Conservation (phyloP, 2,797 vertebrate genomes). For the Acanthurus leucopareius region DNA sequence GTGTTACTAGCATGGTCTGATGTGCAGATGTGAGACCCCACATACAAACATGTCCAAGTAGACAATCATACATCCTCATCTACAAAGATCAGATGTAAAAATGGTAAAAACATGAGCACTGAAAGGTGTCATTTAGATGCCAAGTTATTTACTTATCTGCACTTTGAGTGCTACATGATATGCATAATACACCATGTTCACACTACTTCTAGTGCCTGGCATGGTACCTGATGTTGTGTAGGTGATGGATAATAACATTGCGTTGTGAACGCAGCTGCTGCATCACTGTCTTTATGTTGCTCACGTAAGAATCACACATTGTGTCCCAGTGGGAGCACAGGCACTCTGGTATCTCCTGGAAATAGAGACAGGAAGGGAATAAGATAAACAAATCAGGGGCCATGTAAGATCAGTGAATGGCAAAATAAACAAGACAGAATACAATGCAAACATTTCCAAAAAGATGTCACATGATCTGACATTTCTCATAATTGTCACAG, state of each 20-base stretch:
- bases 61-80: not conserved
- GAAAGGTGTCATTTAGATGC: not conserved
- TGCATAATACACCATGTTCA: not conserved
- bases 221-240: slow-evolving; percentile 88
- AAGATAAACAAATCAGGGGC: not conserved
- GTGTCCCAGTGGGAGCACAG: slow-evolving; percentile 89
- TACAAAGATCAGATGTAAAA: not conserved
- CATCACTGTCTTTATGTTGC: slow-evolving; percentile 86
- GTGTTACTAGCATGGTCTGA: not conserved
- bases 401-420: not conserved
- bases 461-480: not conserved
- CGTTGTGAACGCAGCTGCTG: slow-evolving; percentile 86
- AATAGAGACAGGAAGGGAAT: not conserved
- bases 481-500: not conserved
- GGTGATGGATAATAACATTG: slow-evolving; percentile 78
- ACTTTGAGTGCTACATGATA: not conserved
- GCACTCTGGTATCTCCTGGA: slow-evolving; percentile 88
- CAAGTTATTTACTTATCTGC: not conserved
- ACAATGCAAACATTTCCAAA: not conserved
- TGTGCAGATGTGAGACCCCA: not conserved
- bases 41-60: not conserved
- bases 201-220: not conserved
- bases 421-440: not conserved
- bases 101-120: not conserved
- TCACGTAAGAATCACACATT: slow-evolving; percentile 86